phyloP scores from a whole-genome alignment of 2,888 invertebrate species.

The Seira musarum region DNA sequence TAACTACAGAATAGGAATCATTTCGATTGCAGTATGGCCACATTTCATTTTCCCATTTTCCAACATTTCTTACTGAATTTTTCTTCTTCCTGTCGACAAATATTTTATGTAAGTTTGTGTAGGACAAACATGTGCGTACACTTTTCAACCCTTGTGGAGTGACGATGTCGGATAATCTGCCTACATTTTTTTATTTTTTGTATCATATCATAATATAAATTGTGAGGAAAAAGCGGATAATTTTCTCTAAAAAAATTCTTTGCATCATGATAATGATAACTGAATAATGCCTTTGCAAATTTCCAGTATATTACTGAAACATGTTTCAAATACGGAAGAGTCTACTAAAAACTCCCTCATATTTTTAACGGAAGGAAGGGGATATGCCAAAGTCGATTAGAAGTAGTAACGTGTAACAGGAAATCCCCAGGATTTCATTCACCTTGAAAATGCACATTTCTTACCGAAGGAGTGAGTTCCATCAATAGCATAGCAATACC shows the following conservation, averaged over 20 bases:
- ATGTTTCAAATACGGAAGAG: conserved; percentile 17
- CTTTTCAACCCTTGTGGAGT: conserved; percentile 19
- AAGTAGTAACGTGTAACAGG: background rate
- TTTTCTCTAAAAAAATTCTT: too few species aligned
- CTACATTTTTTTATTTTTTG: conserved; percentile 20
- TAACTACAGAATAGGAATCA: too few species aligned
- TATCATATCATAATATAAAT: background rate
- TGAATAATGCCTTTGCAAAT: too few species aligned
- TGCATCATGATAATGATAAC: too few species aligned
- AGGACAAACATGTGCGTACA: conserved; percentile 25
- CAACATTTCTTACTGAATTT: background rate
- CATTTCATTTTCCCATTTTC: conserved; percentile 1
- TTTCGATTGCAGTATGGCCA: too few species aligned
- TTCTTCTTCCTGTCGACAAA: conserved; percentile 24
- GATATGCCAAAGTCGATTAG: background rate
- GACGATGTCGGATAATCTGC: conserved; percentile 12
- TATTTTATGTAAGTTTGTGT: conserved; percentile 26
- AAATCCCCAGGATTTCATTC: conserved; percentile 26
- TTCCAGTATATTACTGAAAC: too few species aligned
- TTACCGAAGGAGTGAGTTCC: too few species aligned
- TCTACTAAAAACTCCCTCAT: background rate
- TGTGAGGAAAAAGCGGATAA: background rate
- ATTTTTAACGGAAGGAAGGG: background rate
- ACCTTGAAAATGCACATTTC: conserved; percentile 4
- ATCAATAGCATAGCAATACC: too few species aligned